phyloP scores from a whole-genome alignment of 2,888 invertebrate genomes.

The Drosophila eohydei region DNA sequence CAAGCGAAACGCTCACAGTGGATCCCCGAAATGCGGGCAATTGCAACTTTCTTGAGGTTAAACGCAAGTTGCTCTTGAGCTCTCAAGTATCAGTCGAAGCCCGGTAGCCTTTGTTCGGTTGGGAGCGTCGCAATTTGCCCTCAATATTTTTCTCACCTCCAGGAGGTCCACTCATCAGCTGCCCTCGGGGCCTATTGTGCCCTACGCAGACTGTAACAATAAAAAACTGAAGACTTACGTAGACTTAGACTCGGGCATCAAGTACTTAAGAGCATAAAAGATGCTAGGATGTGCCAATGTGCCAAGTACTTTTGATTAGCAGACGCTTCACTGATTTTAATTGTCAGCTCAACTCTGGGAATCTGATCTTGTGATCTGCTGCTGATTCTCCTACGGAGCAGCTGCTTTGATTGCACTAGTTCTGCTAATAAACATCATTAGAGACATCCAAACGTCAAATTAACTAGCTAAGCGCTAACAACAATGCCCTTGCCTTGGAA shows the following conservation, averaged over 20 bases:
- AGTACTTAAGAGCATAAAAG: constrained; percentile 53
- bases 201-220: constrained; percentile 64
- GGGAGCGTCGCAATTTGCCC: constrained; percentile 53
- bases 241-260: constrained; percentile 73
- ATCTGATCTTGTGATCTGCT: constrained; percentile 13
- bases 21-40: constrained; percentile 71
- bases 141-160: constrained; percentile 84
- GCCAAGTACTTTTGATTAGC: constrained; percentile 54
- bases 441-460: constrained; percentile 61
- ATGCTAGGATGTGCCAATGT: constrained; percentile 50
- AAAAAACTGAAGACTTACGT: constrained; percentile 61
- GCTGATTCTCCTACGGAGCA: constrained; percentile 13
- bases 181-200: constrained; percentile 58
- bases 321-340: constrained; percentile 66
- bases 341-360: constrained; percentile 41
- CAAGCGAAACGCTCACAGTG: constrained; percentile 46
- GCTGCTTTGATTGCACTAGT: constrained; percentile 40
- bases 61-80: constrained; percentile 76
- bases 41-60: constrained; percentile 81
- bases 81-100: constrained; percentile 40
- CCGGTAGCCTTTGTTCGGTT: constrained; percentile 43
- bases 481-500: constrained; percentile 52
- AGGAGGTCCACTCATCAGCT: constrained; percentile 84
- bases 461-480: constrained; percentile 66
- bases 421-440: constrained; percentile 55